These are phyloP conservation scores for Xenus cinereus DNA, from an alignment of 2,113 vertebrate genomes.

Conservation along the genomic window DNA sequence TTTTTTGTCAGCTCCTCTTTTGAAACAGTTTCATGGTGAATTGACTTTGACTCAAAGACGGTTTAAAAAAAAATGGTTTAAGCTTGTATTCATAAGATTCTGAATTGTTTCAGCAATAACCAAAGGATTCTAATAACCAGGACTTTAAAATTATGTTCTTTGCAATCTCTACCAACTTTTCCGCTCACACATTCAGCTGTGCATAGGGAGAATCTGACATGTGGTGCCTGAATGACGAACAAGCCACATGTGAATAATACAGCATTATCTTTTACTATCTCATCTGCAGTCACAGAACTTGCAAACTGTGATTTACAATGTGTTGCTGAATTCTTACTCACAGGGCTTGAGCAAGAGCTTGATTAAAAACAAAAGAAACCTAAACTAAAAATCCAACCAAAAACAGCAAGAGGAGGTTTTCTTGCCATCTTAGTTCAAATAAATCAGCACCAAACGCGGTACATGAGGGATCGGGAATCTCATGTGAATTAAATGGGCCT, in stretches of 20 bases:
- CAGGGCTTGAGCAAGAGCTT: constrained; percentile 24
- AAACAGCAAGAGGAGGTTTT: not conserved
- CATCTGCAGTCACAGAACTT: constrained; percentile 40
- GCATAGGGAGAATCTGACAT: constrained; percentile 3
- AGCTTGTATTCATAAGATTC: not conserved
- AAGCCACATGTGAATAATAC: constrained; percentile 40
- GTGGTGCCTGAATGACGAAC: constrained; percentile 45
- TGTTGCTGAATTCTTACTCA: constrained; percentile 49
- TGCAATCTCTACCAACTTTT: not conserved
- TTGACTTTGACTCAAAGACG: not conserved
- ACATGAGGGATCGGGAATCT: not conserved
- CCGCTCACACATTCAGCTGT: not conserved
- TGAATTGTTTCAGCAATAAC: not conserved
- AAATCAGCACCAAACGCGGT: constrained; percentile 24
- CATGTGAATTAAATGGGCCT: constrained; percentile 1
- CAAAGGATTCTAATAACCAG: not conserved
- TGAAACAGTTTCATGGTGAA: not conserved
- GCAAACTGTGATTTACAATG: constrained; percentile 57
- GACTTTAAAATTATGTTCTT: not conserved
- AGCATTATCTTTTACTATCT: constrained; percentile 59
- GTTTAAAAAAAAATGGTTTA: not conserved
- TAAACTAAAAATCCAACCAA: not conserved
- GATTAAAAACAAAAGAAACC: constrained; percentile 64
- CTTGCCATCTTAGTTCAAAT: constrained; percentile 50
- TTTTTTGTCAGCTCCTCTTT: not conserved